Evolutionary conservation across 2,113 vertebrate species (phyloP).

Genomic region (Lota lota): DNA sequence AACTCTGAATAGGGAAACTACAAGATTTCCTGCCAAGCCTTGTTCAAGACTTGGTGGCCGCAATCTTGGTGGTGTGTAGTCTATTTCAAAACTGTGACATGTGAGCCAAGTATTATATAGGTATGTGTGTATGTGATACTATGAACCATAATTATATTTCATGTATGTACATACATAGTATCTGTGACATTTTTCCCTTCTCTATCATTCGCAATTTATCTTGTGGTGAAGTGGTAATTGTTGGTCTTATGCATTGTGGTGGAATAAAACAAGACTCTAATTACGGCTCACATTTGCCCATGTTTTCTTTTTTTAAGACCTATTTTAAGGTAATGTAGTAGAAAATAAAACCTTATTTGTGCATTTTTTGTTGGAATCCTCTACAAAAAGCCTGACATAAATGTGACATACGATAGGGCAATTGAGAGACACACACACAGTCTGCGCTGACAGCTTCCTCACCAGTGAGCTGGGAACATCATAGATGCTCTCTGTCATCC

Average conservation of each 20-base stretch:
- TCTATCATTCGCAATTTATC: no score
- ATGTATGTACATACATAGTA: background rate
- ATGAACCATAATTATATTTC: background rate
- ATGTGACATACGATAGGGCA: no score
- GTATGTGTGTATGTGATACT: background rate
- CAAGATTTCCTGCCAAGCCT: no score
- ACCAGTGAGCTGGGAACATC: constrained; percentile 61
- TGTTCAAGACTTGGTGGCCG: no score
- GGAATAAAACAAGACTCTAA: background rate
- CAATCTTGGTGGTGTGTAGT: no score
- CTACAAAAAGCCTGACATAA: background rate
- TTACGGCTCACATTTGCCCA: background rate
- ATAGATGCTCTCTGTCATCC: constrained; percentile 59
- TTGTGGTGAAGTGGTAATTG: background rate
- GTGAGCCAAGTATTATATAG: background rate
- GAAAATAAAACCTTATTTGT: no score
- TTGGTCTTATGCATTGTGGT: no score
- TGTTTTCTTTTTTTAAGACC: no score
- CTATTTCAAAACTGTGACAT: background rate
- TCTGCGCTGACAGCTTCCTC: constrained; percentile 24
- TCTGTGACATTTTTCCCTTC: no score
- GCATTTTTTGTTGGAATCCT: background rate
- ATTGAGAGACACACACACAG: no score
- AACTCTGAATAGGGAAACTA: no score
- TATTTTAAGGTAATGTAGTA: background rate